These are phyloP conservation scores for Drosophila emarginata DNA, from an alignment of 2,888 invertebrate genomes.

Conservation along the genomic window DNA sequence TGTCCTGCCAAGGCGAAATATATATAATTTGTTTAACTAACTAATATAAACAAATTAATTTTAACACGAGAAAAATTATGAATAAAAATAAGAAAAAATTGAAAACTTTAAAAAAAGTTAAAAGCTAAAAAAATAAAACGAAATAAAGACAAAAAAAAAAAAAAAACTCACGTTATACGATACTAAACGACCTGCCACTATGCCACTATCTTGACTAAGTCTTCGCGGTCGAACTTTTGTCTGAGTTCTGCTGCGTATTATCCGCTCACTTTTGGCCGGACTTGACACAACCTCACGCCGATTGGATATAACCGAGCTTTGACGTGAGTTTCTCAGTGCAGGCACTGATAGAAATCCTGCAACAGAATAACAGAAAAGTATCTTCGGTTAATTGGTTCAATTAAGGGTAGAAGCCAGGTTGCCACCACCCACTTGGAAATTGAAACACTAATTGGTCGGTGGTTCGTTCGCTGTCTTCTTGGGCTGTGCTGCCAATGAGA, in stretches of 20 bases:
- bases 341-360: constrained; percentile 80
- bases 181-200: constrained; percentile 77
- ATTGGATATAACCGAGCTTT: constrained; percentile 45
- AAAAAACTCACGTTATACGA: constrained; percentile 65
- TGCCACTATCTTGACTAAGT: constrained; percentile 82
- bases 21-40: too few species aligned
- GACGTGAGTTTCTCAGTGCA: constrained; percentile 69
- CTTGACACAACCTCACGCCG: constrained; percentile 80
- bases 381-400: background rate
- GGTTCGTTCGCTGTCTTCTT: constrained; percentile 47
- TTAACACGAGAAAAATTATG: too few species aligned
- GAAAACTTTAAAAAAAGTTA: too few species aligned
- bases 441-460: constrained; percentile 55
- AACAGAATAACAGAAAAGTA: background rate
- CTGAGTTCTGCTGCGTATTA: constrained; percentile 49
- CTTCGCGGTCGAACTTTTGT: constrained; percentile 70
- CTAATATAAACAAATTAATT: too few species aligned
- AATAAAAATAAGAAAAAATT: too few species aligned
- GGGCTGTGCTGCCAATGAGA: constrained; percentile 64
- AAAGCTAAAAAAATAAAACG: too few species aligned
- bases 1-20: background rate
- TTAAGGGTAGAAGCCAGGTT: background rate
- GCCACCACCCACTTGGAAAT: constrained; percentile 62
- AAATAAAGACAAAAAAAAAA: too few species aligned
- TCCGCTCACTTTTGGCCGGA: constrained; percentile 80